Conservation (phyloP, 2,797 vertebrate species). For the Sebastes baramenuke region DNA sequence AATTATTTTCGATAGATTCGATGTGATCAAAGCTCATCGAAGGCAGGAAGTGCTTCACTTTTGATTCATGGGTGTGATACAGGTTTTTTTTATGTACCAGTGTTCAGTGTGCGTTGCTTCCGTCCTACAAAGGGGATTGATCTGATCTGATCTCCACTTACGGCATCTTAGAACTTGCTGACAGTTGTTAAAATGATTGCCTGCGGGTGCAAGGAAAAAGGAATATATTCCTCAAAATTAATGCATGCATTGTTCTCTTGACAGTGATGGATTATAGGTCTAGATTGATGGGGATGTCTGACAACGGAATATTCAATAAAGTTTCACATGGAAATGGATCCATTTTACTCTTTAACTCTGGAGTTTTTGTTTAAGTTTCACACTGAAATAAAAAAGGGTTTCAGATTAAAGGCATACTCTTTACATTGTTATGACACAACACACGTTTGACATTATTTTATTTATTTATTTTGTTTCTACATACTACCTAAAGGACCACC, state of each 20-base stretch:
- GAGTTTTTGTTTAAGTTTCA: background rate
- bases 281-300: conserved; percentile 53
- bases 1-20: background rate
- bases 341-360: conserved; percentile 27
- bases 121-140: conserved; percentile 30
- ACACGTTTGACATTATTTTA: background rate
- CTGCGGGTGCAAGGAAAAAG: conserved; percentile 16
- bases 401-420: background rate
- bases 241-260: conserved; percentile 51
- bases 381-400: background rate
- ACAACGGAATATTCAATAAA: conserved; percentile 56
- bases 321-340: conserved; percentile 23
- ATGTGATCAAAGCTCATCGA: background rate
- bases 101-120: conserved; percentile 3
- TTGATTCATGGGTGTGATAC: background rate
- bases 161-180: conserved; percentile 54
- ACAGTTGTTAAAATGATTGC: conserved; percentile 63
- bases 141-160: conserved; percentile 52
- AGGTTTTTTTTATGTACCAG: background rate
- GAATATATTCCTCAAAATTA: conserved; percentile 53
- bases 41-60: background rate
- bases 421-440: too few relatives aligned
- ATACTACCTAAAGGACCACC: background rate
- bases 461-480: too few relatives aligned
- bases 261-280: conserved; percentile 60